Evolutionary conservation across 2,113 vertebrate genomes (phyloP).

Genomic region (Chaetops frenatus): DNA sequence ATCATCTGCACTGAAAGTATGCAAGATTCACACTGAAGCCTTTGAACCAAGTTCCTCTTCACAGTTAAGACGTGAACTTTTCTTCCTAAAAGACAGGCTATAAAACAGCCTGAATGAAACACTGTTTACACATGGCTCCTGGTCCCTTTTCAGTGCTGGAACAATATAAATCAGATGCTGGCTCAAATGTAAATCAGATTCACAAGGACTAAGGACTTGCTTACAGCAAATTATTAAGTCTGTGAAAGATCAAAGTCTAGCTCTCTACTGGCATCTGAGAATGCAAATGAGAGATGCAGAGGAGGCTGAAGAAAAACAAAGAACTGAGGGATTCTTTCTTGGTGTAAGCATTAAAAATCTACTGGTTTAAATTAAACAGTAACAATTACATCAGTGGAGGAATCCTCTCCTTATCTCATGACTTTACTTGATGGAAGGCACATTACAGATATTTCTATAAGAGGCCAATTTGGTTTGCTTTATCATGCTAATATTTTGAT

Average conservation of each 20-base stretch:
- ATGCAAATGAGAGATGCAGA: not conserved
- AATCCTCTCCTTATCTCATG: not conserved
- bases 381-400: not conserved
- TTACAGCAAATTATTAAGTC: not conserved
- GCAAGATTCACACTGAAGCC: not conserved
- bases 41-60: not conserved
- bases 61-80: not conserved
- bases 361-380: not conserved
- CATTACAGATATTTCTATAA: not conserved
- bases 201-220: not conserved
- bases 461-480: not conserved
- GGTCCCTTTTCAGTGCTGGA: not conserved
- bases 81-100: not conserved
- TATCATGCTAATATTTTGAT: not conserved
- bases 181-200: not conserved
- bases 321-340: not conserved
- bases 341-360: not conserved
- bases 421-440: not conserved
- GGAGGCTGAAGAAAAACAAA: not conserved
- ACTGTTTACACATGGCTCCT: not conserved
- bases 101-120: not conserved
- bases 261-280: not conserved
- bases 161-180: not conserved
- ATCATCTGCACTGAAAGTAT: not conserved
- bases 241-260: not conserved